A percentile compares a stretch with the other conserved stretches of the same genome.
These are phyloP conservation scores for Tinea trinotella DNA, from an alignment of 2,888 invertebrate species.

Conservation along the genomic window DNA sequence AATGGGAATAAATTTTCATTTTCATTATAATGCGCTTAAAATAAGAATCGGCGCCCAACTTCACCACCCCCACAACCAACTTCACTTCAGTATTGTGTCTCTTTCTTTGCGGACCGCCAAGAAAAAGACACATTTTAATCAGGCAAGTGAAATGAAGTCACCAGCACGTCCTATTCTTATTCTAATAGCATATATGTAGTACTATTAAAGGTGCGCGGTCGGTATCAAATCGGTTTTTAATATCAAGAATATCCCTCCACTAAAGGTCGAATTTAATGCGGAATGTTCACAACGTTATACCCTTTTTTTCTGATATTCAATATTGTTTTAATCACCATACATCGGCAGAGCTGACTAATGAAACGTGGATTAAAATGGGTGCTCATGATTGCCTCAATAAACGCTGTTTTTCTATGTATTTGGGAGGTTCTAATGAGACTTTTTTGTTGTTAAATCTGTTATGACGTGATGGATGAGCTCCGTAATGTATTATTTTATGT, in stretches of 20 bases:
- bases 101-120: too few species aligned
- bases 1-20: too few species aligned
- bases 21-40: too few species aligned
- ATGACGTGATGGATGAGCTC: constrained; percentile 57
- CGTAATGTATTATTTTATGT: constrained; percentile 54
- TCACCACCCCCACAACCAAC: too few species aligned
- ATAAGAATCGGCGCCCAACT: too few species aligned
- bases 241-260: background rate
- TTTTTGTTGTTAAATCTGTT: constrained; percentile 42
- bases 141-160: too few species aligned
- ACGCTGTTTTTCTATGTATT: constrained; percentile 32
- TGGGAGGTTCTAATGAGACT: constrained; percentile 45
- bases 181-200: too few species aligned
- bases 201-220: background rate
- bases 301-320: constrained; percentile 4
- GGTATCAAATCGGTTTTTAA: background rate
- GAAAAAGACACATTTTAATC: too few species aligned
- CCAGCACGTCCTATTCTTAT: too few species aligned
- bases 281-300: background rate
- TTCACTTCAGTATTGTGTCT: too few species aligned
- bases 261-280: background rate
- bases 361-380: constrained; percentile 34
- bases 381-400: constrained; percentile 29
- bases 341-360: constrained; percentile 25
- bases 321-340: constrained; percentile 12